A percentile compares a stretch with the other conserved stretches of the same genome.
Evolutionary conservation across 2,888 invertebrate genomes (phyloP).

Genomic region (Caenorhabditis angaria): DNA sequence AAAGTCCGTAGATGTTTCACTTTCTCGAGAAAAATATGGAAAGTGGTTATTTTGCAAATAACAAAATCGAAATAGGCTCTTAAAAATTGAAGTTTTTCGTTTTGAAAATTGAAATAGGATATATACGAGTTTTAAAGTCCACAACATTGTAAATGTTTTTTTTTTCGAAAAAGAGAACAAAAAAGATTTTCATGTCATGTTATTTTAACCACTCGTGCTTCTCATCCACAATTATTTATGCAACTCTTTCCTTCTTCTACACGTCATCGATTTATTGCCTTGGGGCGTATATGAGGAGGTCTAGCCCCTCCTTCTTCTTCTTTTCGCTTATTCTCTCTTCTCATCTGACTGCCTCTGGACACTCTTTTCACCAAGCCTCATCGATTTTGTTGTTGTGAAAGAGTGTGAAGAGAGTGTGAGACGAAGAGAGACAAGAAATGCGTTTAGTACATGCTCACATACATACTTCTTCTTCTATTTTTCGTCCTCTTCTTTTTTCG

Average conservation of each 20-base stretch:
- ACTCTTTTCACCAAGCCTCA: conserved; percentile 15
- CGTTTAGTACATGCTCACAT: conserved; percentile 9
- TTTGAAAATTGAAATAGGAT: too few relatives aligned
- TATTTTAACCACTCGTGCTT: background rate
- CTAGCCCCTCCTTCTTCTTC: conserved; percentile 14
- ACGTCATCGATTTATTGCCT: conserved; percentile 31
- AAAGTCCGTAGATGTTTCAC: too few relatives aligned
- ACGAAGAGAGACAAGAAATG: conserved; percentile 19
- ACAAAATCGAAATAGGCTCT: too few relatives aligned
- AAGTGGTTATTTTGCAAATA: too few relatives aligned
- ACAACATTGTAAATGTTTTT: too few relatives aligned
- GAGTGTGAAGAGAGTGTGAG: conserved; percentile 16
- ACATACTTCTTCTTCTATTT: conserved; percentile 10
- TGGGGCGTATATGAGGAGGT: conserved; percentile 24
- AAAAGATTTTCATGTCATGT: background rate
- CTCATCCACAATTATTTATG: background rate
- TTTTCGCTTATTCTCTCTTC: conserved; percentile 17
- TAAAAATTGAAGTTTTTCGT: too few relatives aligned
- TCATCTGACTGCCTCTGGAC: conserved; percentile 8
- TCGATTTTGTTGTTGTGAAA: conserved; percentile 36
- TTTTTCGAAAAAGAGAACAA: background rate
- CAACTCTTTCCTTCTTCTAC: conserved; percentile 20
- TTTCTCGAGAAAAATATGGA: too few relatives aligned
- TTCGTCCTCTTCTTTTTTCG: conserved; percentile 9
- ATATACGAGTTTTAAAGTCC: too few relatives aligned